Evolutionary conservation across 1,140 invertebrate species (phyloP).

Genomic region (Lordiphosa collinella): DNA sequence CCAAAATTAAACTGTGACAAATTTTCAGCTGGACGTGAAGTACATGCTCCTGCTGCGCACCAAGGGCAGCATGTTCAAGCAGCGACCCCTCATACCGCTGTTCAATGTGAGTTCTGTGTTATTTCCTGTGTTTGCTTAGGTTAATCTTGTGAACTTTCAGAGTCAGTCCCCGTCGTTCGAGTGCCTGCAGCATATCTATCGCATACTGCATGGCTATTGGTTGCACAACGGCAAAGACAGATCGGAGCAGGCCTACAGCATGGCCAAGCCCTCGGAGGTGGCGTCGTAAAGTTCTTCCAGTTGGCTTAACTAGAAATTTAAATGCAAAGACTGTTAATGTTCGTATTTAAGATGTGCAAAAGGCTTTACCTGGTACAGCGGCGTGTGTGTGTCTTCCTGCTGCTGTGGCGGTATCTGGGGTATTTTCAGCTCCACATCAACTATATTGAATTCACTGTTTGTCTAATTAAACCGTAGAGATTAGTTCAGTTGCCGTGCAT

Average conservation of each 20-base stretch:
- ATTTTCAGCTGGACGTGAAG: conserved; percentile 77
- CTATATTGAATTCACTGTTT: conserved; percentile 31
- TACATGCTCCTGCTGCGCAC: conserved; percentile 79
- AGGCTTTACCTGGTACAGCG: conserved; percentile 30
- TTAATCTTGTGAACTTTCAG: conserved; percentile 15
- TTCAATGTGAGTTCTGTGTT: conserved; percentile 37
- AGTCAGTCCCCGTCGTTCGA: conserved; percentile 53
- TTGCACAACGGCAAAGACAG: conserved; percentile 31
- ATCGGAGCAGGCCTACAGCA: conserved; percentile 20
- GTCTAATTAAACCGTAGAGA: background rate
- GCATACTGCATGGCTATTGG: conserved; percentile 43
- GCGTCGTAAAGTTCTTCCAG: conserved; percentile 36
- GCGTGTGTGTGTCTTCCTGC: conserved; percentile 10
- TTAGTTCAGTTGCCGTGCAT: background rate
- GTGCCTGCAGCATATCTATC: conserved; percentile 40
- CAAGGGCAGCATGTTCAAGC: conserved; percentile 49
- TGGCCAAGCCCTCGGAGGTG: conserved; percentile 9
- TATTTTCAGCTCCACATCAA: conserved; percentile 29
- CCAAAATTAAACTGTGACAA: conserved; percentile 7
- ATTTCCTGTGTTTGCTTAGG: too few relatives aligned
- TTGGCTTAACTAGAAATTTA: conserved; percentile 28
- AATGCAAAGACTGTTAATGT: background rate
- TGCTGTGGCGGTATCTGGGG: conserved; percentile 20
- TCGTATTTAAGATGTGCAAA: background rate
- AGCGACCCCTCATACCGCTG: conserved; percentile 44